phyloP scores from a whole-genome alignment of 2,888 invertebrate genomes.

The Mactromeris polynyma region DNA sequence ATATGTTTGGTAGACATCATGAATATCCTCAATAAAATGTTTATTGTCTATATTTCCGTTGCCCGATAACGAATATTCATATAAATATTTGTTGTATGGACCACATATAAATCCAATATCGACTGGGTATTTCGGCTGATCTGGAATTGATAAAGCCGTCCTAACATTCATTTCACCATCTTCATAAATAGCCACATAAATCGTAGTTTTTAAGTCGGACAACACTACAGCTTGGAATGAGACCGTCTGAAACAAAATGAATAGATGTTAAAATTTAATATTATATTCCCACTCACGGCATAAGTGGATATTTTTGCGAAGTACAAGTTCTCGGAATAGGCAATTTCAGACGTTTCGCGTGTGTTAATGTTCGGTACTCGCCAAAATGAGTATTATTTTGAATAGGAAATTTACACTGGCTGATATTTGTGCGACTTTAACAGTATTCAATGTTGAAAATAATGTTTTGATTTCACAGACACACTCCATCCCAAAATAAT shows the following conservation, averaged over 20 bases:
- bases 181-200: conserved; percentile 59
- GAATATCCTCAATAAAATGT: conserved; percentile 58
- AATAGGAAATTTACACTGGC: too few relatives aligned
- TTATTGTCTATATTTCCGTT: conserved; percentile 33
- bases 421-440: too few relatives aligned
- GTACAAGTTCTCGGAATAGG: too few relatives aligned
- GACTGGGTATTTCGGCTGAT: conserved; percentile 50
- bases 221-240: conserved; percentile 70
- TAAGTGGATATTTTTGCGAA: too few relatives aligned
- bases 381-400: too few relatives aligned
- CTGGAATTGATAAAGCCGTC: conserved; percentile 29
- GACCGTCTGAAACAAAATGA: conserved; percentile 60
- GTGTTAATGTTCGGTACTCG: too few relatives aligned
- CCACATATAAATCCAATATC: conserved; percentile 54
- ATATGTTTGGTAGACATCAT: conserved; percentile 49
- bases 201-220: conserved; percentile 66
- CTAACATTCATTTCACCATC: conserved; percentile 62
- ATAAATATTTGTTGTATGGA: conserved; percentile 42
- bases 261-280: neutral
- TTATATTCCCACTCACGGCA: too few relatives aligned
- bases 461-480: too few relatives aligned
- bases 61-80: conserved; percentile 57
- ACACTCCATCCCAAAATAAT: too few relatives aligned
- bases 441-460: too few relatives aligned
- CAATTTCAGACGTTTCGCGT: too few relatives aligned